Percentiles rank a stretch among this genome's conserved stretches.
Conservation (phyloP, 2,888 invertebrate species). For the Yponomeuta plumbellus region DNA sequence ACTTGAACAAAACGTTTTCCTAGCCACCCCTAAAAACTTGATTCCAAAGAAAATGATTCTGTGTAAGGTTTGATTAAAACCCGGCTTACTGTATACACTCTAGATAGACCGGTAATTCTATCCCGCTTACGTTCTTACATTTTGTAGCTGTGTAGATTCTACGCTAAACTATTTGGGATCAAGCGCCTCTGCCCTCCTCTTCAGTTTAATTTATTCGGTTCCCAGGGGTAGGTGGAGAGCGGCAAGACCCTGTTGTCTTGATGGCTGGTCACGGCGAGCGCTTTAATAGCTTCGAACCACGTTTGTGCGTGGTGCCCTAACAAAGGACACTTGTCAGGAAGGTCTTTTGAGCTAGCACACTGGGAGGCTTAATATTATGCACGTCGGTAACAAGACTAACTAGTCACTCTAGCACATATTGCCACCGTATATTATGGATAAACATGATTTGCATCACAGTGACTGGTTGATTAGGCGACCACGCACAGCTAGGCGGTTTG, state of each 20-base stretch:
- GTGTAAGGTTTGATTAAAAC: too few species aligned
- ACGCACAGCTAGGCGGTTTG: neutral
- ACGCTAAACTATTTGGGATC: neutral
- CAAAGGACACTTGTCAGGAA: neutral
- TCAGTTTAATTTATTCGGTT: slow-evolving; percentile 3
- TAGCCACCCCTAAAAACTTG: too few species aligned
- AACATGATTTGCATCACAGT: slow-evolving; percentile 15
- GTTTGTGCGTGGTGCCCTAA: neutral
- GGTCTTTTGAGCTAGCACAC: neutral
- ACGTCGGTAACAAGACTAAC: neutral
- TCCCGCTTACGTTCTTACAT: neutral
- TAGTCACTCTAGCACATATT: neutral
- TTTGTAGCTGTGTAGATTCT: neutral
- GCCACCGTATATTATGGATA: neutral
- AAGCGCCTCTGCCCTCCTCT: neutral
- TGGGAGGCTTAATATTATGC: neutral
- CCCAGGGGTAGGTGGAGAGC: slow-evolving; percentile 2
- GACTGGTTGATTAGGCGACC: slow-evolving; percentile 5
- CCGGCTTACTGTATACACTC: too few species aligned
- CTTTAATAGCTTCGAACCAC: neutral
- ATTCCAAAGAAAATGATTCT: too few species aligned
- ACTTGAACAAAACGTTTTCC: too few species aligned
- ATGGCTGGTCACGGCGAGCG: slow-evolving; percentile 1
- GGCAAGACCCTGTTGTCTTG: slow-evolving; percentile 2
- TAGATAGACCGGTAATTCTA: too few species aligned